A percentile compares a stretch with the other conserved stretches of the same genome.
phyloP scores from a whole-genome alignment of 2,888 invertebrate species.

The Tiphia femorata region DNA sequence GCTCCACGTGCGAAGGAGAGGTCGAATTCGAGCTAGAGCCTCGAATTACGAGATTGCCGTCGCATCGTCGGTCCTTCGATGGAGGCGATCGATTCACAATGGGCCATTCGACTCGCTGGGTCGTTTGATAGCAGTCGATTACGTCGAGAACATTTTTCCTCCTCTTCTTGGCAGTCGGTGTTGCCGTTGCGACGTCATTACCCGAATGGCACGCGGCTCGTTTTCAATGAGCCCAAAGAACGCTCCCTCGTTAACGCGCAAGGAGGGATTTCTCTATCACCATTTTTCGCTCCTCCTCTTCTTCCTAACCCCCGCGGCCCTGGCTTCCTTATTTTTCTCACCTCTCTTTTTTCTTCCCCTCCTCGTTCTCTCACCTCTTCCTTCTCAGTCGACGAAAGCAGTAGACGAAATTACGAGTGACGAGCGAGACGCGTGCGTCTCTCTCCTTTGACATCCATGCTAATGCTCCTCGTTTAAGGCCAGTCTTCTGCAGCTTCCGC shows the following conservation, averaged over 20 bases:
- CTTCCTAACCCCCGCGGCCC: neutral
- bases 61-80: no score
- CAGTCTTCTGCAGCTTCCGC: neutral
- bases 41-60: no score
- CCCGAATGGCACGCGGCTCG: no score
- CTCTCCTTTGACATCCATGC: conserved; percentile 20
- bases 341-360: neutral
- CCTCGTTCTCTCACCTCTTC: neutral
- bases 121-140: neutral
- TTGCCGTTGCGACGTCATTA: no score
- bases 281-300: neutral
- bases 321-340: neutral
- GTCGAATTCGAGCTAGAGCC: no score
- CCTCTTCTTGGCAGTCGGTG: no score
- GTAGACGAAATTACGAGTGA: conserved; percentile 9
- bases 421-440: conserved; percentile 9
- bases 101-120: neutral
- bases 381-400: neutral
- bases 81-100: no score
- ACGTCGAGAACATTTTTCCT: no score
- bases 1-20: no score
- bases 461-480: conserved; percentile 9
- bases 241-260: no score
- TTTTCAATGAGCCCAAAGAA: no score
- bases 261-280: no score